phyloP scores from a whole-genome alignment of 1,140 invertebrate species.

The Zaprionus vittiger region DNA sequence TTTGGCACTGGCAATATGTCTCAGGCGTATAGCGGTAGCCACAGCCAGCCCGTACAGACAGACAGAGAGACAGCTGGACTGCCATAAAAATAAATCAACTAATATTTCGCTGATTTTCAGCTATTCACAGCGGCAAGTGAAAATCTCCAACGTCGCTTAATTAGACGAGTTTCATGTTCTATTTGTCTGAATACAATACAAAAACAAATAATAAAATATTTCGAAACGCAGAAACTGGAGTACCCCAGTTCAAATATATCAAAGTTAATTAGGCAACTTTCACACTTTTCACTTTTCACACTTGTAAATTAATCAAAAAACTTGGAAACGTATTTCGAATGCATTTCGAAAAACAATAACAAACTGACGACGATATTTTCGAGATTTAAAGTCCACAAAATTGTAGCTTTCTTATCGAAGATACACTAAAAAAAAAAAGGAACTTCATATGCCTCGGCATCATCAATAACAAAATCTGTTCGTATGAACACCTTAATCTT shows the following conservation, averaged over 20 bases:
- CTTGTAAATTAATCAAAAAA: conserved; percentile 68
- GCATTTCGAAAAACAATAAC: conserved; percentile 53
- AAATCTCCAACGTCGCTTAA: conserved; percentile 55
- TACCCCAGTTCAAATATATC: conserved; percentile 61
- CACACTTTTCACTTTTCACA: conserved; percentile 80
- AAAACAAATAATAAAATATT: conserved; percentile 6
- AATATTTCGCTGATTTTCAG: conserved; percentile 72
- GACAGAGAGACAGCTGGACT: conserved; percentile 2
- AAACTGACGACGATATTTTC: conserved; percentile 16
- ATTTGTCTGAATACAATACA: conserved; percentile 48
- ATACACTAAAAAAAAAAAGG: not conserved
- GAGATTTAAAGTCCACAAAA: not conserved
- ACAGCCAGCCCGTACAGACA: not conserved
- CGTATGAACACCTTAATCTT: too few species aligned
- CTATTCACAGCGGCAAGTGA: conserved; percentile 46
- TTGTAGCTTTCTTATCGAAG: not conserved
- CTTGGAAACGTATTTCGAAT: conserved; percentile 33
- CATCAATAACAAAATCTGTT: too few species aligned
- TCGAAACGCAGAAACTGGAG: conserved; percentile 16
- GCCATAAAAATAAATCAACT: conserved; percentile 65
- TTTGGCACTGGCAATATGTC: conserved; percentile 43
- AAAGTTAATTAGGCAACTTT: conserved; percentile 74
- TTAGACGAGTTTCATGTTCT: conserved; percentile 71
- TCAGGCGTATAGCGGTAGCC: conserved; percentile 42
- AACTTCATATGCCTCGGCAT: not conserved